phyloP scores from a whole-genome alignment of 2,888 invertebrate genomes.

The Dynastes maya region DNA sequence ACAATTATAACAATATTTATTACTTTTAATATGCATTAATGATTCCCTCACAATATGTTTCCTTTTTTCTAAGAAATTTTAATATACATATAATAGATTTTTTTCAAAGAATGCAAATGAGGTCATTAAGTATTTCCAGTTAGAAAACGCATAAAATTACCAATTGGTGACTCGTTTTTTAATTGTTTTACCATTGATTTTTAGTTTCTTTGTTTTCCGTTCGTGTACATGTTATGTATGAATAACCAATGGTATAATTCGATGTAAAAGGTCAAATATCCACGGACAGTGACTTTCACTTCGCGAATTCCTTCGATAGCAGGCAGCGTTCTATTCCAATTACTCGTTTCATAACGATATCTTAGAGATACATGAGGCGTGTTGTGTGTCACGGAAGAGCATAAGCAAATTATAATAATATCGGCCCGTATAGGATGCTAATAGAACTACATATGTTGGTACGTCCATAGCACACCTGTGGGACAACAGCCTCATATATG shows the following conservation, averaged over 20 bases:
- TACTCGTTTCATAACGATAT: conserved; percentile 49
- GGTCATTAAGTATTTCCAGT: conserved; percentile 2
- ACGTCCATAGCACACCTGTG: too few relatives aligned
- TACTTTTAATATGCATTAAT: too few relatives aligned
- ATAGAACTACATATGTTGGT: too few relatives aligned
- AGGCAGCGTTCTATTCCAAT: conserved; percentile 43
- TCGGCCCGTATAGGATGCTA: too few relatives aligned
- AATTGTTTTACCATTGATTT: conserved; percentile 13
- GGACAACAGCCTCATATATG: too few relatives aligned
- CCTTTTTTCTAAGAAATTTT: too few relatives aligned
- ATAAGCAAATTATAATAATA: too few relatives aligned
- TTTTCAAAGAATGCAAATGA: background rate
- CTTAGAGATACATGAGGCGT: conserved; percentile 6
- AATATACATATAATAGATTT: background rate
- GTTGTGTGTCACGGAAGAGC: background rate
- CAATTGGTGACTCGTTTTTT: conserved; percentile 11
- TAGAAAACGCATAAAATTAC: background rate
- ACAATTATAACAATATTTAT: too few relatives aligned
- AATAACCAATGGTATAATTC: conserved; percentile 38
- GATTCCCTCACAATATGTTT: too few relatives aligned
- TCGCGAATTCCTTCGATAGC: conserved; percentile 57
- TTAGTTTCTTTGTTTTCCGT: conserved; percentile 10
- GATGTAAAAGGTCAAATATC: conserved; percentile 60
- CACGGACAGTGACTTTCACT: conserved; percentile 62
- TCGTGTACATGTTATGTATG: background rate